Conservation (phyloP, 2,888 invertebrate species). For the Megastigmus dorsalis region DNA sequence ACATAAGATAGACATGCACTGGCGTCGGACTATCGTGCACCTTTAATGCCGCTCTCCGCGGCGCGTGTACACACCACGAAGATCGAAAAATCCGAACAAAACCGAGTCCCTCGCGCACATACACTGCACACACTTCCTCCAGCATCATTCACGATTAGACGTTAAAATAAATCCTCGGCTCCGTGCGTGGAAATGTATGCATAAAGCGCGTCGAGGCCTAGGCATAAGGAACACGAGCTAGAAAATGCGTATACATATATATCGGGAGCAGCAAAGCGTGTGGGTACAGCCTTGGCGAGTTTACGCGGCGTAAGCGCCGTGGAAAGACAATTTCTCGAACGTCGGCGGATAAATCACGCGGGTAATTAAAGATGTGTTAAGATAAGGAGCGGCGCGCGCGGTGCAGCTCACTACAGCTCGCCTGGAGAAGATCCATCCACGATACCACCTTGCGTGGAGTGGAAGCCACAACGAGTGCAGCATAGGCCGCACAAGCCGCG, state of each 20-base stretch:
- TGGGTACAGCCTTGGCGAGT: too few species aligned
- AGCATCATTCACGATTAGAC: conserved; percentile 32
- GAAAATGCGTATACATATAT: too few species aligned
- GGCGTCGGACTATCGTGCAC: neutral
- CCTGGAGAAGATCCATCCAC: conserved; percentile 63
- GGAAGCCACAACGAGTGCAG: too few species aligned
- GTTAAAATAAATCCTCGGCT: conserved; percentile 23
- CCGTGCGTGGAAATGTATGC: neutral
- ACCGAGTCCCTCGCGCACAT: too few species aligned
- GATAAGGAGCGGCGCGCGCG: conserved; percentile 59
- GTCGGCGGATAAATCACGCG: conserved; percentile 65
- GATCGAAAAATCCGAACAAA: conserved; percentile 24
- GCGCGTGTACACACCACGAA: too few species aligned
- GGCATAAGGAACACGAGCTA: too few species aligned
- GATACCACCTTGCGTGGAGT: conserved; percentile 60
- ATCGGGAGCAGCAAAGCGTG: too few species aligned
- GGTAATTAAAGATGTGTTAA: conserved; percentile 68
- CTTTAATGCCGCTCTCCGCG: neutral
- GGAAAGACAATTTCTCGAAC: conserved; percentile 59
- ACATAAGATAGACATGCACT: too few species aligned
- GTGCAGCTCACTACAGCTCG: too few species aligned
- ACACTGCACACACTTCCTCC: conserved; percentile 9
- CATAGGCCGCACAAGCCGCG: too few species aligned
- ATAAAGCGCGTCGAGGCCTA: too few species aligned
- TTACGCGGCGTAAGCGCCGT: neutral